Evolutionary conservation across 1,140 invertebrate genomes (phyloP), one percentile per base, ranked within the genome.

Genomic region (Drosophila erecta): DNA sequence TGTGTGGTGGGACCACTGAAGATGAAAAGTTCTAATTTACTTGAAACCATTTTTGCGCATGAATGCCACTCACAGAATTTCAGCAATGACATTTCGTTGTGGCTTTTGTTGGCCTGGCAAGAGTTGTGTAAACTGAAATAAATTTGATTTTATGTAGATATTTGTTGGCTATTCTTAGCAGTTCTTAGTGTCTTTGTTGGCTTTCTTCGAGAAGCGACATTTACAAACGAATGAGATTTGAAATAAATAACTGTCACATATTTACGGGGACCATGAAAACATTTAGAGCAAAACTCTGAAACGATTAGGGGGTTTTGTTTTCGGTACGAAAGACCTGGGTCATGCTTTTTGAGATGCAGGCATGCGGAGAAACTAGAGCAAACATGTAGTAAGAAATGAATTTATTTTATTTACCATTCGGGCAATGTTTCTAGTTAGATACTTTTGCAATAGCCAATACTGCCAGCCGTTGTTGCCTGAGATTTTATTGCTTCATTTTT

Each of bases 131-230:
- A 51, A 70, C 17, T 33, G 40, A 66, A 61, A 61, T 20, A 20
- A 76, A 76, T 62, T 73, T 50, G 38, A 81, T 76, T 73, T 81
- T 15, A 56, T 77, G 66, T 83, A 66, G 60, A 73, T 81, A 70
- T 47, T 41, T 70, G 65, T 20, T 73, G 54, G 35, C 33, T 81
- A 81, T 81, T 83, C 81, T 66, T 81, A 83, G 74, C 15, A 46
- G 22, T 67, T 67, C 73, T 46, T 17, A n/a, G n/a, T n/a, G n/a
- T 17, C 17, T 17, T 17, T 17, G 71, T 57, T 73, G 40, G n/a
- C 17, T 58, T 71, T 66, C 46, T 50, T 69, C 57, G 58, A 59
- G 56, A 76, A 80, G 46, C 38, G 50, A 22, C 81, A 54, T 50
- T 60, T 40, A 10, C 11, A n/a, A 30, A 50, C 44, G 50, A 53